A percentile compares a stretch with the other conserved stretches of the same genome.
phyloP scores from a whole-genome alignment of 2,113 vertebrate genomes.

The Antechinus stuartii region DNA sequence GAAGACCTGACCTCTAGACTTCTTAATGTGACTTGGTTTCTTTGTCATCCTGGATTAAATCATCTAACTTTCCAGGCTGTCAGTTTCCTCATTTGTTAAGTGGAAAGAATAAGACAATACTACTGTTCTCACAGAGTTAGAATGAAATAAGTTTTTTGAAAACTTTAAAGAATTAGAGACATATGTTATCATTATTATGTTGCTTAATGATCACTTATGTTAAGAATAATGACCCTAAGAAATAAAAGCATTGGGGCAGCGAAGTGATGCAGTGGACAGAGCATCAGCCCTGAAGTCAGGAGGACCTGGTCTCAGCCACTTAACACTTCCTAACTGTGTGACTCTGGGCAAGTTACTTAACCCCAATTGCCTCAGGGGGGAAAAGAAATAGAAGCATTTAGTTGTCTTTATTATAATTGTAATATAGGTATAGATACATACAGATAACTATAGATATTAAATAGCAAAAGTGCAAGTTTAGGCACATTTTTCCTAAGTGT shows the following conservation, averaged over 20 bases:
- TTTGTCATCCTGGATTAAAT: not conserved
- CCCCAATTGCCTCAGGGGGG: no score
- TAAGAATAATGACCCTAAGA: not conserved
- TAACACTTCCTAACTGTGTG: no score
- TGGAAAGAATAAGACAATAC: not conserved
- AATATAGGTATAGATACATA: no score
- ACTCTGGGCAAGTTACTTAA: no score
- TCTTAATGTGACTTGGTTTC: not conserved
- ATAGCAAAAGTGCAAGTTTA: not conserved
- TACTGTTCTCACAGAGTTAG: not conserved
- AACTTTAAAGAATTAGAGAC: not conserved
- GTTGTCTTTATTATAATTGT: not conserved
- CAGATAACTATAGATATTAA: not conserved
- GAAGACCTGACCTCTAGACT: not conserved
- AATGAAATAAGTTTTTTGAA: not conserved
- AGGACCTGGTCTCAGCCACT: no score
- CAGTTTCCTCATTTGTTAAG: not conserved
- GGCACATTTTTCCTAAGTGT: not conserved
- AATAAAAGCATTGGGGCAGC: not conserved
- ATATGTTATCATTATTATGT: not conserved
- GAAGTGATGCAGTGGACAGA: no score
- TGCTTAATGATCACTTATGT: not conserved
- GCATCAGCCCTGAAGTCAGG: no score
- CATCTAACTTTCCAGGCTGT: not conserved
- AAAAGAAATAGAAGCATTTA: not conserved